Base-by-base conservation (phyloP, 2,797 vertebrate species). In the Erpetoichthys calabaricus region DNA sequence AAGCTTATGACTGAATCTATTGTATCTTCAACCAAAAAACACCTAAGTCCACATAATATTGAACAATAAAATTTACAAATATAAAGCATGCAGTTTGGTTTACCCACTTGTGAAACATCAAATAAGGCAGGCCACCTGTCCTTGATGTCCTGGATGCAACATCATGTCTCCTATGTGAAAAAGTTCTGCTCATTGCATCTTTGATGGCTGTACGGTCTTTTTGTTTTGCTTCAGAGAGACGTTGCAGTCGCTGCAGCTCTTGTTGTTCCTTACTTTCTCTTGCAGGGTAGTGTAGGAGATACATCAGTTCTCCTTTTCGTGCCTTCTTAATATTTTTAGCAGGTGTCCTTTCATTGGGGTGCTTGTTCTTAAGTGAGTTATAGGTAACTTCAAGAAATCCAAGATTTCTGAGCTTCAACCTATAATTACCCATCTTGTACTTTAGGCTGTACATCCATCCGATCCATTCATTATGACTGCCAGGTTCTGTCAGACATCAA, bases 111-210 rank as follows among this genome's bases (percentile, higher is more conserved):
- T 5, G 60, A 64, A 9, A 58, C 58, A 53, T 68, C 54, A 59
- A 64, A 68, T 60, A 59, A 60, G 44, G 58, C 49, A 56, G 62
- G 58, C 59, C 61, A 68, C 44, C 65, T 64, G 43, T 67, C 62
- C 46, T 65, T 64, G 58, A 67, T 57, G 4, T 60, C 62, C 44
- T 41, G 62, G 60, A 60, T 59, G 62, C 59, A 6, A 65, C 44
- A 44, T 60, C 58, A 47, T 57, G 56, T 55, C 58, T 62, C 43
- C 55, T 64, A 43, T 63, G 58, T 61, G 47, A 56, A 51, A 57
- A 57, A 3, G 47, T 57, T 44, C 47, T 57, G 47, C 47, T 50
- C 56, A 57, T 57, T 44, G 57, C 51, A 2, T 57, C 56, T 57
- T 50, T n/a, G n/a, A n/a, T n/a, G n/a, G n/a, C n/a, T n/a, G n/a